These are phyloP conservation scores for Enhydra lutris DNA, from an alignment of 2,113 vertebrate species.

Conservation along the genomic window DNA sequence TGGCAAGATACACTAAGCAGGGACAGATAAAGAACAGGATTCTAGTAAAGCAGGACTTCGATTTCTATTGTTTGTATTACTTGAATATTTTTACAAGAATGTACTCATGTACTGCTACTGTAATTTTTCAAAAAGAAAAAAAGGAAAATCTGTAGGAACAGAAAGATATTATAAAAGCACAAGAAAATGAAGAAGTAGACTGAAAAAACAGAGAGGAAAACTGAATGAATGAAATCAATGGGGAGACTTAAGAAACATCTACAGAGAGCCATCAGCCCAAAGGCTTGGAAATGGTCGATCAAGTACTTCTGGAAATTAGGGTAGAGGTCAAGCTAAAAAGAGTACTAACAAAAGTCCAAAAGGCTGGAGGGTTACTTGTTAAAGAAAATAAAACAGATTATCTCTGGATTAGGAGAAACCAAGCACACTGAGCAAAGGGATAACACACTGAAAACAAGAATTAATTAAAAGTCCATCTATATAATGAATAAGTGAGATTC, in stretches of 20 bases:
- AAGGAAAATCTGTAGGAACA: not conserved
- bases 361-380: not conserved
- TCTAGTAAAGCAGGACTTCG: not conserved
- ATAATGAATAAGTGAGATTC: not conserved
- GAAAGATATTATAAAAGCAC: not conserved
- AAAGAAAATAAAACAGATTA: not conserved
- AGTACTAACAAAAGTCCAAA: not conserved
- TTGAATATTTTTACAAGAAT: not conserved
- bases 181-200: slow-evolving; percentile 20
- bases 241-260: not conserved
- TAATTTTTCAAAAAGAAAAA: not conserved
- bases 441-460: not conserved
- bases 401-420: not conserved
- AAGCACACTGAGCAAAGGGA: not conserved
- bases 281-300: not conserved
- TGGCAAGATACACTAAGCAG: not conserved
- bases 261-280: not conserved
- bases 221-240: not conserved
- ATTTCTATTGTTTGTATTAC: not conserved
- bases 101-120: not conserved
- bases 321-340: slow-evolving; percentile 13
- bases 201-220: not conserved
- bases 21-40: not conserved
- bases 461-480: not conserved
- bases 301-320: not conserved